Evolutionary conservation across 2,113 vertebrate genomes (phyloP), one percentile per base, ranked within the genome.

Genomic region (Sphyrna mokarran): DNA sequence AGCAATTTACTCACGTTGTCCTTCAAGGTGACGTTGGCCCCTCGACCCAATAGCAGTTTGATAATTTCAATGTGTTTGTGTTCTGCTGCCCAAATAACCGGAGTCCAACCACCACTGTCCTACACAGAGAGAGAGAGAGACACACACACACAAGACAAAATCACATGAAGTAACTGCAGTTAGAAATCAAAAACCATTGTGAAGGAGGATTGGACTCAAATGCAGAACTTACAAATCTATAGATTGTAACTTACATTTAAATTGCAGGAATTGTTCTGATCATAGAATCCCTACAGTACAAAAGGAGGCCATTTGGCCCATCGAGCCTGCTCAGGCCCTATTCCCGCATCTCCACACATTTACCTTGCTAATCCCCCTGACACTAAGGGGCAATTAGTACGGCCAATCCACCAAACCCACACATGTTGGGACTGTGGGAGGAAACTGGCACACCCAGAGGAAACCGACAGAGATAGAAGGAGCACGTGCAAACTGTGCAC

Each of bases 61-160:
- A 99, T 99, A 85, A 99, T 98, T 0, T 98, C 97, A 0, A 98
- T 98, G n/a, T 99, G 98, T 96, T 98, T 98, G 97, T 99, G 98
- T 95, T 99, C 98, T 0, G 98, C 98, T 0, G 98, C 98, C 98
- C 98, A 99, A 96, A 99, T 99, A 96, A 99, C 98, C 3, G 98
- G 98, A 0, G 98, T 99, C 98, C 98, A 99, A 13, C 98, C 98
- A 0, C 98, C 98, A 0, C 97, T 99, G 96, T 99, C 98, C 98
- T 99, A 95, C 95, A 96, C 76, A 3, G 43, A 40, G 72, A 70
- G 94, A 37, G 13, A 11, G 29, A 11, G 87, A 72, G 70, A 72
- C 0, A 54, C 70, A 72, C 29, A 72, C 0, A 54, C 70, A 72
- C 29, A n/a, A 63, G 6, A 3, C 7, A 22, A 61, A 61, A 90